These are phyloP conservation scores for Fabriciana adippe DNA, from an alignment of 2,888 invertebrate genomes.

Conservation along the genomic window DNA sequence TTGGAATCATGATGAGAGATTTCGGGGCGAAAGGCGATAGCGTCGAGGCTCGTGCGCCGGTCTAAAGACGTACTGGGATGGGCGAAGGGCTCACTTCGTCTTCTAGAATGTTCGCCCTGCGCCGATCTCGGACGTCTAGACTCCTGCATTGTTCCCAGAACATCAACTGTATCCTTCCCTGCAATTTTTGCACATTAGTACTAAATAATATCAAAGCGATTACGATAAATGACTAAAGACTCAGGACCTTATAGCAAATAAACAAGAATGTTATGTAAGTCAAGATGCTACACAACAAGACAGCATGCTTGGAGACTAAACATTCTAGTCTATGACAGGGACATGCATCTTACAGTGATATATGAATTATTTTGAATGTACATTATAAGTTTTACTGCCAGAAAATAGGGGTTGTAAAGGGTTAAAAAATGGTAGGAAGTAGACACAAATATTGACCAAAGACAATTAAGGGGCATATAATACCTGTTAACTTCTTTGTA, in stretches of 20 bases:
- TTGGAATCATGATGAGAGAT: conserved; percentile 68
- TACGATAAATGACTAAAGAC: conserved; percentile 45
- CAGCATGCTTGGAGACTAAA: conserved; percentile 45
- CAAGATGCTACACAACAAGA: conserved; percentile 44
- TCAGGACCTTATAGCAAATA: conserved; percentile 59
- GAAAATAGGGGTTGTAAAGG: conserved; percentile 12
- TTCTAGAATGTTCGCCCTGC: conserved; percentile 74
- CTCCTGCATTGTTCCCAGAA: conserved; percentile 68
- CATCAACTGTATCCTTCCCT: conserved; percentile 84
- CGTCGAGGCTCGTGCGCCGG: conserved; percentile 85
- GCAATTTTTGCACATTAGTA: conserved; percentile 47
- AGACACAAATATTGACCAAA: background rate
- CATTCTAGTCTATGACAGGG: conserved; percentile 42
- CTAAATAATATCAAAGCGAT: conserved; percentile 1
- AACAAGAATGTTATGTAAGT: conserved; percentile 37
- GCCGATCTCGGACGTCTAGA: conserved; percentile 67
- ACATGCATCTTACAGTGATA: conserved; percentile 39
- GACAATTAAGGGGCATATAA: background rate
- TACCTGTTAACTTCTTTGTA: conserved; percentile 12
- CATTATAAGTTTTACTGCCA: conserved; percentile 16
- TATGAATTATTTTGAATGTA: conserved; percentile 14
- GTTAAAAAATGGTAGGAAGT: conserved; percentile 6
- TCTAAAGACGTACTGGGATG: conserved; percentile 64
- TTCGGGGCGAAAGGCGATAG: conserved; percentile 68
- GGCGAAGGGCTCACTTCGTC: conserved; percentile 71